These are phyloP conservation scores for Phlogophora meticulosa DNA, from an alignment of 2,888 invertebrate species.

Conservation along the genomic window DNA sequence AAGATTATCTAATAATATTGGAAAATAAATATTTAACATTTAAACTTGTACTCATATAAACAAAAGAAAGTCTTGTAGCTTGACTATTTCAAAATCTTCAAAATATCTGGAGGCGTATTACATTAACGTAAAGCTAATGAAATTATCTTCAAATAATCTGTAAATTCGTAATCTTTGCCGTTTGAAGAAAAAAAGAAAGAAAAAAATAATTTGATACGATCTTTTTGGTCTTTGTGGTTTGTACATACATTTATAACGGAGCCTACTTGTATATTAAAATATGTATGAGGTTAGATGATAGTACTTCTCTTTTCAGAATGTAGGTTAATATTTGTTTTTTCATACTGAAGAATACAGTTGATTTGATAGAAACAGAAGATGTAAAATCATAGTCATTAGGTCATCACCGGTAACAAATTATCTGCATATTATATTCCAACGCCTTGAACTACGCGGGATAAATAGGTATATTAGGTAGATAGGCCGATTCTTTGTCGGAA, in stretches of 20 bases:
- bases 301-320: neutral
- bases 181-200: conserved; percentile 43
- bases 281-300: conserved; percentile 12
- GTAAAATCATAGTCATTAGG: no score
- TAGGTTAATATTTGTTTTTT: conserved; percentile 6
- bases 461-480: no score
- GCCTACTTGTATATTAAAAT: conserved; percentile 28
- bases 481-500: conserved; percentile 19
- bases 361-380: neutral
- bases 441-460: conserved; percentile 4
- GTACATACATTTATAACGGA: conserved; percentile 12
- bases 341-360: neutral
- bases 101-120: conserved; percentile 30
- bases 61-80: conserved; percentile 11
- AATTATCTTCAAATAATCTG: conserved; percentile 48
- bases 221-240: conserved; percentile 42
- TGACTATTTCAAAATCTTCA: conserved; percentile 17
- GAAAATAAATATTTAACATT: conserved; percentile 17
- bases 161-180: conserved; percentile 31
- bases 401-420: no score
- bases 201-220: conserved; percentile 41
- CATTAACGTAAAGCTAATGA: conserved; percentile 36
- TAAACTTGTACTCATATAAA: no score
- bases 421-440: conserved; percentile 11
- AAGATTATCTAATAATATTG: neutral